A percentile compares a stretch with the other conserved stretches of the same genome.
phyloP scores from a whole-genome alignment of 2,113 vertebrate species.

The Dascyllus trimaculatus region DNA sequence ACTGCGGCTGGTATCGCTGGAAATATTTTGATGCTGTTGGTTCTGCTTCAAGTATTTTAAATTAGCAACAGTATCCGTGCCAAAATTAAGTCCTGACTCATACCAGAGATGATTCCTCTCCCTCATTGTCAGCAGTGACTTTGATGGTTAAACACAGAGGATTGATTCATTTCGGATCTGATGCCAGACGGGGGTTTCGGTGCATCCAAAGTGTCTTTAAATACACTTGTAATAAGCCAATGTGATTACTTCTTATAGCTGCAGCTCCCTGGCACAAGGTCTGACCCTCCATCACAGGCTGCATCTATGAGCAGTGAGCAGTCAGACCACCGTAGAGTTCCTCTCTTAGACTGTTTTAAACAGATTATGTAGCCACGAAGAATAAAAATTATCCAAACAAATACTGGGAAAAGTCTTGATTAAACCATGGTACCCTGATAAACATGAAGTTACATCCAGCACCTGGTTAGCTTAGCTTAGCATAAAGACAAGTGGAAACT shows the following conservation, averaged over 20 bases:
- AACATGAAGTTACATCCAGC: neutral
- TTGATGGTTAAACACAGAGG: neutral
- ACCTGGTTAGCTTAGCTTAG: neutral
- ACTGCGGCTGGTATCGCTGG: conserved; percentile 2
- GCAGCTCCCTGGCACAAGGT: neutral
- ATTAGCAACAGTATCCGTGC: neutral
- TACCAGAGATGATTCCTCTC: neutral
- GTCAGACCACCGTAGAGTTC: neutral
- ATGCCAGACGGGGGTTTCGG: neutral
- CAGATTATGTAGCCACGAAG: neutral
- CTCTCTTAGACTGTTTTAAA: neutral
- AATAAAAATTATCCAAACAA: neutral
- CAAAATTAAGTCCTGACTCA: neutral
- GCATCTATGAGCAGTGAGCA: neutral
- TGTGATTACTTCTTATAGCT: neutral
- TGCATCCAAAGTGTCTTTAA: neutral
- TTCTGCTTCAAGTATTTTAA: conserved; percentile 30
- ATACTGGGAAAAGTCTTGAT: no score
- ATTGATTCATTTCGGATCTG: neutral
- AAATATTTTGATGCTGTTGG: conserved; percentile 7
- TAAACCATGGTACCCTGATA: no score
- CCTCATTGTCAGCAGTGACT: neutral
- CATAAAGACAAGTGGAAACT: no score
- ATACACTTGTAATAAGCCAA: neutral
- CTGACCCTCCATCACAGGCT: neutral